These are phyloP conservation scores for Acanthopleura granulata DNA, from an alignment of 2,888 invertebrate species.

Conservation along the genomic window DNA sequence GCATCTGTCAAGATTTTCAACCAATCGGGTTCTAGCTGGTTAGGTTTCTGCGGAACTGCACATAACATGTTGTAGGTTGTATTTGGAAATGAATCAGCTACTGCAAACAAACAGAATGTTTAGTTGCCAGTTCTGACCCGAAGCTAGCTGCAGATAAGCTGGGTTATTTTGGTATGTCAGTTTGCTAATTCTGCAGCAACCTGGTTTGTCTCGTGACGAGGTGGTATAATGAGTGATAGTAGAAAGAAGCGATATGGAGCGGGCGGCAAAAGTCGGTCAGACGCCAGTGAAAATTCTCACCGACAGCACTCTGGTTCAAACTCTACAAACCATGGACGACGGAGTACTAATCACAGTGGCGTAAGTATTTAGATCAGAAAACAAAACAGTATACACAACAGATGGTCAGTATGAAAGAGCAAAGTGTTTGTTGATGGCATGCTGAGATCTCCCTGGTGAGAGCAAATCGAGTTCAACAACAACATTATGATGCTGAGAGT, in stretches of 20 bases:
- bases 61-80: not conserved
- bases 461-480: too few relatives aligned
- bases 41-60: not conserved
- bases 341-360: constrained; percentile 27
- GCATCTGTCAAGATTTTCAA: not conserved
- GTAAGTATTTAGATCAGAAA: constrained; percentile 26
- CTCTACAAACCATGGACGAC: constrained; percentile 23
- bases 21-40: not conserved
- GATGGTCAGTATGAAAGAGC: too few relatives aligned
- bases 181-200: constrained; percentile 25
- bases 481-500: too few relatives aligned
- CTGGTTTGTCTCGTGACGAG: constrained; percentile 13
- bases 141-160: not conserved
- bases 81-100: too few relatives aligned
- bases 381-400: too few relatives aligned
- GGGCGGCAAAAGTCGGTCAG: constrained; percentile 45
- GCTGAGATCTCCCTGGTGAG: too few relatives aligned
- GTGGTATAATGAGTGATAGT: constrained; percentile 53
- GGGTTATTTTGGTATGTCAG: constrained; percentile 34
- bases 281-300: constrained; percentile 43
- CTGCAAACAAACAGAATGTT: too few relatives aligned
- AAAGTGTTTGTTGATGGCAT: too few relatives aligned
- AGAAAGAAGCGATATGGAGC: constrained; percentile 50
- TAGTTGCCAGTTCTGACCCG: too few relatives aligned
- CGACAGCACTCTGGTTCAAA: constrained; percentile 21